These are phyloP conservation scores for Eumacrocentrus americanus DNA, from an alignment of 2,888 invertebrate species.

Conservation along the genomic window DNA sequence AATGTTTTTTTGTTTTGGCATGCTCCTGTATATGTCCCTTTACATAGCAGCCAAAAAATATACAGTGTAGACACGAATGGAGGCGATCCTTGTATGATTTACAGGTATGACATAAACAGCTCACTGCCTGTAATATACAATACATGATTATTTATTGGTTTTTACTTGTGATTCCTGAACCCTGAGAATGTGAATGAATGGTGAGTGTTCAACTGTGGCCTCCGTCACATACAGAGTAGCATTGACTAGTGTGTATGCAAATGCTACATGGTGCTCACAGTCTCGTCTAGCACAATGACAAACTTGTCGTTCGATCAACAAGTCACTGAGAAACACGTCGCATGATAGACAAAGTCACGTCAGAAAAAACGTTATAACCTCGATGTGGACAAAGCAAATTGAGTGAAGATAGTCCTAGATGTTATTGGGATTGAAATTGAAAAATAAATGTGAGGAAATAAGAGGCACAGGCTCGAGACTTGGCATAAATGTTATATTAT, in stretches of 20 bases:
- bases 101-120: conserved; percentile 84
- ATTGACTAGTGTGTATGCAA: conserved; percentile 18
- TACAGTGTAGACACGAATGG: conserved; percentile 87
- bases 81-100: conserved; percentile 79
- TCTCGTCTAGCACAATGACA: background rate
- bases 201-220: conserved; percentile 25
- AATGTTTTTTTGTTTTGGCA: conserved; percentile 80
- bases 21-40: conserved; percentile 87
- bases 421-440: too few species aligned
- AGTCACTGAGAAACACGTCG: background rate
- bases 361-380: too few species aligned
- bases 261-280: conserved; percentile 20
- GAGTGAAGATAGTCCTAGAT: too few species aligned
- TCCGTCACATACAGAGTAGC: conserved; percentile 9
- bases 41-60: conserved; percentile 88
- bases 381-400: too few species aligned
- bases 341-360: too few species aligned
- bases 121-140: conserved; percentile 69
- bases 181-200: conserved; percentile 44
- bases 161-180: conserved; percentile 29
- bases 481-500: too few species aligned
- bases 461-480: background rate
- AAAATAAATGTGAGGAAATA: too few species aligned
- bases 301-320: background rate
- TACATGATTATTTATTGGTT: too few species aligned